Percentiles rank a stretch among this genome's conserved stretches.
These are phyloP conservation scores for Poeciliopsis turneri DNA, from an alignment of 2,797 vertebrate genomes.

Conservation along the genomic window DNA sequence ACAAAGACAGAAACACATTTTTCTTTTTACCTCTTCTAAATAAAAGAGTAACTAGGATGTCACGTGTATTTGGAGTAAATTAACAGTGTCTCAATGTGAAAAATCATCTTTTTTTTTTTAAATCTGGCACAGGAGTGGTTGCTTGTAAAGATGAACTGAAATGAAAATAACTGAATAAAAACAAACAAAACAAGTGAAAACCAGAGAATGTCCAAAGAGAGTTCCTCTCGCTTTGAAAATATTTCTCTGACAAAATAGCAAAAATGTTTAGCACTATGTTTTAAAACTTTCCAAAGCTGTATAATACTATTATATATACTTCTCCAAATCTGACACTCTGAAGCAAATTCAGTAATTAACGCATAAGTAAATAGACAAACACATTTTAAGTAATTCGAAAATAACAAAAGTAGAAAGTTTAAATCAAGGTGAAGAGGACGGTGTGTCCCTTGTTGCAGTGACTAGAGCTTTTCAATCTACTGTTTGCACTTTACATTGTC, in stretches of 20 bases:
- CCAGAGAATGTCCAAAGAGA: background rate
- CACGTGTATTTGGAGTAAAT: background rate
- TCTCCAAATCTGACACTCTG: background rate
- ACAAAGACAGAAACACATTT: background rate
- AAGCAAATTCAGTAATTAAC: background rate
- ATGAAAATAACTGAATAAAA: background rate
- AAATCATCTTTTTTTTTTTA: background rate
- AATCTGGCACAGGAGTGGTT: background rate
- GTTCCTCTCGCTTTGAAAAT: background rate
- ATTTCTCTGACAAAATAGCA: background rate
- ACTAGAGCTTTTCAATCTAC: constrained; percentile 14
- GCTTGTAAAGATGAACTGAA: background rate
- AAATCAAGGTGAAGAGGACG: constrained; percentile 58
- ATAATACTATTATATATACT: background rate
- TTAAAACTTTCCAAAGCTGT: background rate
- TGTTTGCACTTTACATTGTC: constrained; percentile 27
- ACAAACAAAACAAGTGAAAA: background rate
- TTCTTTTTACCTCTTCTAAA: background rate
- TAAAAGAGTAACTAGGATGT: background rate
- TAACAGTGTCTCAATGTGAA: background rate
- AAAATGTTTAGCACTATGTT: background rate
- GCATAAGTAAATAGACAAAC: background rate
- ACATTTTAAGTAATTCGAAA: background rate
- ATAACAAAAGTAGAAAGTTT: constrained; percentile 24
- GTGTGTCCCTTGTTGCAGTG: constrained; percentile 13